Percentiles rank a stretch among this genome's conserved stretches.
Evolutionary conservation across 2,888 invertebrate genomes (phyloP).

Genomic region (Furcula furcula): DNA sequence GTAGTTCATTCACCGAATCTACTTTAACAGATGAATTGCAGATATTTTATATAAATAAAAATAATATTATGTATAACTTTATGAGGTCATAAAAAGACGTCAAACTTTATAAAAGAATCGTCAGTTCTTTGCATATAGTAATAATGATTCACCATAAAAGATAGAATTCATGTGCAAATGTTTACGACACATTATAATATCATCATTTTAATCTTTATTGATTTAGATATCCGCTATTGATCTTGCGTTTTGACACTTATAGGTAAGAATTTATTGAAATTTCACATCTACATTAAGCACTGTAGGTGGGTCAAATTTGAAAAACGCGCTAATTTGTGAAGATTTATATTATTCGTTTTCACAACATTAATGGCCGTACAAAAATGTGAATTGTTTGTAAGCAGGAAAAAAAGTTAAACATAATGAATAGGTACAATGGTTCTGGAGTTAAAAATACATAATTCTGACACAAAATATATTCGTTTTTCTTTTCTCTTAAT

Average conservation of each 20-base stretch:
- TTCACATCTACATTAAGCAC: constrained; percentile 18
- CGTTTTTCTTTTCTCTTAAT: too few relatives aligned
- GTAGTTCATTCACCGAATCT: background rate
- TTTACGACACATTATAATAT: constrained; percentile 40
- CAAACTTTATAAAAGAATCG: constrained; percentile 22
- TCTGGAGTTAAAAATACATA: too few relatives aligned
- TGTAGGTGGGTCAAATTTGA: constrained; percentile 16
- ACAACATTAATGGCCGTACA: background rate
- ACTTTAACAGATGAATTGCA: background rate
- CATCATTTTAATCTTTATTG: constrained; percentile 41
- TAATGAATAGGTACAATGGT: too few relatives aligned
- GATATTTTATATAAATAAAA: constrained; percentile 10
- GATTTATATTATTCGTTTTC: constrained; percentile 3
- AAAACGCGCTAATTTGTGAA: constrained; percentile 3
- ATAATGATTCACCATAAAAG: constrained; percentile 26
- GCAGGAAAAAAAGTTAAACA: constrained; percentile 7
- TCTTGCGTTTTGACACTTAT: constrained; percentile 33
- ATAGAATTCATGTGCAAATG: constrained; percentile 40
- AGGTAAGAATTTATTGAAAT: constrained; percentile 30
- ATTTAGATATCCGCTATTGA: constrained; percentile 31
- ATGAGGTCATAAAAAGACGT: constrained; percentile 18
- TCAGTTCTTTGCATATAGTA: constrained; percentile 23
- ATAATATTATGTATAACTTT: constrained; percentile 7
- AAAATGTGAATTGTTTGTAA: constrained; percentile 11
- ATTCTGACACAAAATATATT: too few relatives aligned